Evolutionary conservation across 2,797 vertebrate species (phyloP), one percentile per base, ranked within the genome.

Genomic region (Euphonia xanthogaster): DNA sequence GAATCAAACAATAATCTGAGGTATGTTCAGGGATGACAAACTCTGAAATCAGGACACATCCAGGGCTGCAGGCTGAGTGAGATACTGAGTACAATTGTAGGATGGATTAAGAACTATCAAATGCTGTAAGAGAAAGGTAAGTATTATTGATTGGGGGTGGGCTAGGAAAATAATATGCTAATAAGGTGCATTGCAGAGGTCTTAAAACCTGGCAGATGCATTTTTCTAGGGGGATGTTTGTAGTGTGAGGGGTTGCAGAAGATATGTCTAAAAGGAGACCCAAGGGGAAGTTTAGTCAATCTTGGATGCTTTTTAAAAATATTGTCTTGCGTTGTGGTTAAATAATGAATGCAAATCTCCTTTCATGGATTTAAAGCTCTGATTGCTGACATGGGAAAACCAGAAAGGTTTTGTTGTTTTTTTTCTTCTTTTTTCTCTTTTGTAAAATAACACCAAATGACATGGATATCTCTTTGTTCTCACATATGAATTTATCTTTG

Each of bases 271-370:
- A 95, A 96, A 94, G 77, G 88, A 87, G 75, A 93, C 82, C 72
- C 89, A 83, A 92, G 86, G 96, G 89, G 88, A 95, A 96, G 58
- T 96, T 94, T 87, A 92, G 76, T 94, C 75, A 89, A 51, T 95
- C 91, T 94, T 91, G 83, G 83, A 96, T 85, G 74, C 81, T 92
- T 96, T 97, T 93, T 79, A 70, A 94, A 97, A 96, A 95, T 95
- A 85, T 97, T 95, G 80, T 94, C 95, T 95, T 93, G 88, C 93
- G 80, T 95, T 94, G 83, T 95, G 77, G 91, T 93, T 94, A 96
- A 96, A 93, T 95, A 97, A 97, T 97, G 86, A 95, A 97, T 97
- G 97, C 95, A 97, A 95, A 97, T 96, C 94, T 97, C 79, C 86
- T 97, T 97, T 96, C 92, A 95, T 94, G 94, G 89, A 87, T 94